These are phyloP conservation scores for Dasysyrphus tricinctus DNA, from an alignment of 2,888 invertebrate species.

Conservation along the genomic window DNA sequence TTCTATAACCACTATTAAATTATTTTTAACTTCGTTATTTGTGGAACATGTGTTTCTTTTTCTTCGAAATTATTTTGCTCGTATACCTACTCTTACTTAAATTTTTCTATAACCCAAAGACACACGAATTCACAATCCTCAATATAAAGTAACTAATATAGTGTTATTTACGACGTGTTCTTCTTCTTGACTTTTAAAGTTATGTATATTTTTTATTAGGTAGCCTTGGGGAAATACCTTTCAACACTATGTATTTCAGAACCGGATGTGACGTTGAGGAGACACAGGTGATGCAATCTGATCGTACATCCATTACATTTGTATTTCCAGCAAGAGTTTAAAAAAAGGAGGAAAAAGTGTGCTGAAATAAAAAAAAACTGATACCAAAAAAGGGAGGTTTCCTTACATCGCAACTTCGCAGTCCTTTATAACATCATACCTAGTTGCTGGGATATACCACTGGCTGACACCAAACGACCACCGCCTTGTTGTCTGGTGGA, in stretches of 20 bases:
- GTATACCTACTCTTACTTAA: not conserved
- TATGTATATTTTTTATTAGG: conserved; percentile 15
- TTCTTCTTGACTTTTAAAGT: conserved; percentile 24
- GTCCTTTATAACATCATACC: conserved; percentile 9
- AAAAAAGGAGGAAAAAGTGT: not conserved
- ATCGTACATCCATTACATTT: conserved; percentile 42
- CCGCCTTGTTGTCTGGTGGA: conserved; percentile 60
- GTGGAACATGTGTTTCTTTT: conserved; percentile 11
- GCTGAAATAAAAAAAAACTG: not conserved
- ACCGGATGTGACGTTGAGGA: conserved; percentile 53
- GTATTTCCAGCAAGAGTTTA: conserved; percentile 19
- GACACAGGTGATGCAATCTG: conserved; percentile 62
- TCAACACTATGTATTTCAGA: conserved; percentile 19
- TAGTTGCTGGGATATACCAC: conserved; percentile 15
- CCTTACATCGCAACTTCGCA: conserved; percentile 20
- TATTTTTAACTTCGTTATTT: conserved; percentile 21
- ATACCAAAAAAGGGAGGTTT: conserved; percentile 17
- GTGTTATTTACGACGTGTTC: not conserved
- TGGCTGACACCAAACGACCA: conserved; percentile 13
- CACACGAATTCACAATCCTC: not conserved
- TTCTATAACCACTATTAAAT: not conserved
- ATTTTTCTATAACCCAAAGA: not conserved
- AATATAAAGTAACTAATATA: not conserved
- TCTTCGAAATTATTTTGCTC: not conserved
- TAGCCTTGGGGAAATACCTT: conserved; percentile 30